Base-by-base conservation (phyloP, 2,113 vertebrate genomes). In the Psilopsiagon aymara region DNA sequence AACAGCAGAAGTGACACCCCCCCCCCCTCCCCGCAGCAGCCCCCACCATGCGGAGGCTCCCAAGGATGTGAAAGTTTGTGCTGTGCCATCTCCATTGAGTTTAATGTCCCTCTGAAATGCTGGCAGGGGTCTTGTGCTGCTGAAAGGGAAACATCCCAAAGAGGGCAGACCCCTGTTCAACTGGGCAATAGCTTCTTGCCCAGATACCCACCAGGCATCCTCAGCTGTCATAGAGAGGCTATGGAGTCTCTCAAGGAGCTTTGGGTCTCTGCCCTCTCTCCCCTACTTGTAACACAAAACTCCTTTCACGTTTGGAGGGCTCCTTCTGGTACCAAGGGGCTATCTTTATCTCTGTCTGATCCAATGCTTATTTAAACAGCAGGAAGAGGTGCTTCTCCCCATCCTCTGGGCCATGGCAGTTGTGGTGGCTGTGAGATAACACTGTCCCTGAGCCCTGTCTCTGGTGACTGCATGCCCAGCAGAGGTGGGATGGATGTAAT, bases 51-150 rank as follows among this genome's bases (percentile, higher is more conserved):
- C 37, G n/a, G 57, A 92, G 44, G 41, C 55, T 68, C 21, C 15
- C 0, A 0, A 59, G 70, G 41, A 14, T 39, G 16, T 8, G 24
- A 12, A 41, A 44, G n/a, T 28, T 63, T 8, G 1, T 4, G 0
- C 24, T 62, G 82, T 69, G 83, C 24, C 62, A 17, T 18, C 20
- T 17, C 25, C 19, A 1, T 6, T 12, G 51, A 21, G 11, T 62
- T 79, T 52, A 46, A 43, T 17, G 43, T 46, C 21, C 57, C 39
- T 39, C 51, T 77, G 57, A 85, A 82, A 33, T 49, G 33, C 33
- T 69, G 31, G 13, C 18, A 68, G 60, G 11, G 12, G 8, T 23
- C 17, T 69, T 25, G n/a, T 64, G 43, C 67, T 15, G 7, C 68
- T 55, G 62, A 31, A 71, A 37, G 55, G 29, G 66, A 39, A 70